Evolutionary conservation across 2,888 invertebrate species (phyloP), one percentile per base, ranked within the genome.

Genomic region (Pseudanteris insignis): DNA sequence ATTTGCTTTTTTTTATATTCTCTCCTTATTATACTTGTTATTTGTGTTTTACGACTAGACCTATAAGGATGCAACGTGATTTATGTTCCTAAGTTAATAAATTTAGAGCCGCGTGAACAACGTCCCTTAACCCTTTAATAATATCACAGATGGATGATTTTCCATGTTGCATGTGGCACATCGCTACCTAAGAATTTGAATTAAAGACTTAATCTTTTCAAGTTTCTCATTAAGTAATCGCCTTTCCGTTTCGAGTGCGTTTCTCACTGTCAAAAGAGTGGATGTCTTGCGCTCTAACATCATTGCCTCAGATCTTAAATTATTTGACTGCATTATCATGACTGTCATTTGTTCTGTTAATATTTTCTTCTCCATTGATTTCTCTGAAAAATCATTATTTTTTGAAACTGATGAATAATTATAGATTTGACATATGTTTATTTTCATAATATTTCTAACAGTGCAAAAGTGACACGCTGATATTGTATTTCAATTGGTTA

Each of bases 71-170:
- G 21, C 24, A 33, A 21, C 26, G 12, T 33, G 30, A n/a, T 30
- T 33, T 29, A 51, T 29, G 58, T 65, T 62, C 59, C 51, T 67
- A 64, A 63, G 14, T 60, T 48, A 29, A 29, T 54, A 58, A 66
- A 40, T 54, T 63, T 64, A 18, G 53, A n/a, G 54, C 46, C 34
- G 40, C 21, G 28, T 58, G 37, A 59, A 71, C 70, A 72, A 75
- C 72, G 75, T 72, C 75, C 70, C 73, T 77, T 75, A 77, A 77
- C 75, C 74, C 76, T 74, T 73, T 68, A 75, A 73, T 76, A 78
- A 77, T 78, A 78, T 78, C 78, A 78, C 78, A 78, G 78, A 78
- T 73, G 76, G 75, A 76, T 74, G 74, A 75, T 76, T 78, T 77
- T 77, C 76, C 76, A 74, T 77, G 76, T 76, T 75, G 76, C 72